phyloP scores from a whole-genome alignment of 2,113 vertebrate species.

The Nycticebus coucang region DNA sequence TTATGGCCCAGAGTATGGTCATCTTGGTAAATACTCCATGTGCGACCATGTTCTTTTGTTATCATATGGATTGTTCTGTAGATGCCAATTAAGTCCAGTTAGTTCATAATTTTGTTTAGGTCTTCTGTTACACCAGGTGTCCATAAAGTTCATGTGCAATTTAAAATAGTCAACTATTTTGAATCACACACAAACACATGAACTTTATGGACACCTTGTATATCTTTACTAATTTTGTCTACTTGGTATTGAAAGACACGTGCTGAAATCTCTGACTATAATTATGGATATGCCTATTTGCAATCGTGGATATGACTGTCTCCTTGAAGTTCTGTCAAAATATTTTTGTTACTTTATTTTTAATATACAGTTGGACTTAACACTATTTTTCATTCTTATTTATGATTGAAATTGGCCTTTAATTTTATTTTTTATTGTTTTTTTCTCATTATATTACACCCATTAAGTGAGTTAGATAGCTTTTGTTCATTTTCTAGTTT shows the following conservation, averaged over 20 bases:
- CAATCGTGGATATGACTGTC: background rate
- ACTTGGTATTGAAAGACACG: background rate
- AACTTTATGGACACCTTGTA: background rate
- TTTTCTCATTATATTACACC: background rate
- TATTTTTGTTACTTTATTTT: background rate
- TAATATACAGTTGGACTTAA: background rate
- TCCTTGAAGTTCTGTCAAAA: background rate
- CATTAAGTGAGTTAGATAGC: background rate
- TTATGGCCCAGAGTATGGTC: background rate
- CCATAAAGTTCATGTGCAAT: too few relatives aligned
- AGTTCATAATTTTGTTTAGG: background rate
- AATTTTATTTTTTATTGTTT: background rate
- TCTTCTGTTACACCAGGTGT: background rate
- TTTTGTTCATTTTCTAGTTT: background rate
- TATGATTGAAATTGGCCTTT: background rate
- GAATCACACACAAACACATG: too few relatives aligned
- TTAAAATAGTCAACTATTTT: too few relatives aligned
- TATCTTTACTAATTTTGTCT: background rate
- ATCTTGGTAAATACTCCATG: background rate
- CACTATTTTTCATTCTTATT: background rate
- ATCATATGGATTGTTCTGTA: background rate
- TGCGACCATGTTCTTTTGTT: background rate
- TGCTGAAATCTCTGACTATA: conserved; percentile 3
- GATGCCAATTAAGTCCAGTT: background rate
- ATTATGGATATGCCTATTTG: background rate